Evolutionary conservation across 2,113 vertebrate genomes (phyloP), one percentile per base, ranked within the genome.

Genomic region (Holacanthus passer): DNA sequence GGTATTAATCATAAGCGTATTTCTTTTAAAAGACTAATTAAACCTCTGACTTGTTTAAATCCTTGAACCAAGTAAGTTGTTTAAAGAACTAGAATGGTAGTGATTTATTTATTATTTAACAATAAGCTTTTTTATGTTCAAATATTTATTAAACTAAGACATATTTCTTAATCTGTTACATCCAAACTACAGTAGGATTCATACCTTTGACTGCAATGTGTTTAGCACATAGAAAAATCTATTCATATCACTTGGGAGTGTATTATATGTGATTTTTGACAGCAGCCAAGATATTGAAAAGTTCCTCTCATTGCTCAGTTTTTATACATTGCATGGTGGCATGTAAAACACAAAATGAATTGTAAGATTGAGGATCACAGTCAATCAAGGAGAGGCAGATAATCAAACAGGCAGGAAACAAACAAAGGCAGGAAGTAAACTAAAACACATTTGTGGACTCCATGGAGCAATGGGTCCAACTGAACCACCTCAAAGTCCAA

Each of bases 291-390:
- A 78, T 66, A 75, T 43, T 50, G 41, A 81, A 76, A 69, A 62
- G 50, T 43, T 65, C 32, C 48, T 65, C 60, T 88, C 67, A 72
- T 32, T 11, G 2, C 16, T 82, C 43, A 27, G 14, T 13, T 69
- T 68, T 65, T 31, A 24, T 27, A 64, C 68, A 35, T 37, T 32
- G 68, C 56, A 77, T 55, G 56, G 52, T 75, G 71, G n/a, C 41
- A 73, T 63, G 73, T 37, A 71, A 37, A 80, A 67, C 35, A 67
- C 73, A 76, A 67, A 67, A 56, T 63, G 80, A 72, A 87, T n/a
- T n/a, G n/a, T n/a, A n/a, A n/a, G n/a, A n/a, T n/a, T n/a, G n/a
- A n/a, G n/a, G n/a, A n/a, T n/a, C n/a, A n/a, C n/a, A n/a, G n/a
- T n/a, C n/a, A n/a, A n/a, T n/a, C n/a, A n/a, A n/a, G n/a, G n/a